phyloP scores from a whole-genome alignment of 2,113 vertebrate species.

The Channa argus region DNA sequence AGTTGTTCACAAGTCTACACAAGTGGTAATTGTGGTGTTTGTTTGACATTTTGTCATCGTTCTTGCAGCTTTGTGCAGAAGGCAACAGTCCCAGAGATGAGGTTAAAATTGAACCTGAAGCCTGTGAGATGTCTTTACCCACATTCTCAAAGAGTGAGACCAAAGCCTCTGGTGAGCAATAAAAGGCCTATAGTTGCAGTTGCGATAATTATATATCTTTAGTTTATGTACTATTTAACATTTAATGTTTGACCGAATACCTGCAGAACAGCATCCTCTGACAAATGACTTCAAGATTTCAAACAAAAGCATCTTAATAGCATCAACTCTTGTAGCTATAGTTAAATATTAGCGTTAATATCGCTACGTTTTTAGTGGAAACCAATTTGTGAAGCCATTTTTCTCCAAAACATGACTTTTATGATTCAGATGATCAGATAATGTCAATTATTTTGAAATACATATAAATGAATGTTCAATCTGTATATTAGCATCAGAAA shows the following conservation, averaged over 20 bases:
- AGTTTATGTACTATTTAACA: neutral
- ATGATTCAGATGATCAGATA: too few species aligned
- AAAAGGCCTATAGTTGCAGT: neutral
- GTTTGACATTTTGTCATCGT: neutral
- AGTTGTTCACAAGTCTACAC: too few species aligned
- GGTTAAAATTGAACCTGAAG: constrained; percentile 23
- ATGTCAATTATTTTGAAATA: too few species aligned
- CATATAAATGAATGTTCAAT: neutral
- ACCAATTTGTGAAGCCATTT: too few species aligned
- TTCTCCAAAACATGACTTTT: too few species aligned
- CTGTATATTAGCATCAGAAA: neutral
- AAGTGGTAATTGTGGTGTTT: too few species aligned
- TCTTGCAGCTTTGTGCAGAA: constrained; percentile 46
- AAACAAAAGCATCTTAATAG: too few species aligned
- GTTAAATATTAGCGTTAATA: too few species aligned
- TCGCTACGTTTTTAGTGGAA: too few species aligned
- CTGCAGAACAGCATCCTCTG: too few species aligned
- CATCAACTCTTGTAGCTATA: too few species aligned
- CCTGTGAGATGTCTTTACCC: neutral
- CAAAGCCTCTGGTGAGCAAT: constrained; percentile 34
- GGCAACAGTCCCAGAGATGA: neutral
- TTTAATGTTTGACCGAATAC: neutral
- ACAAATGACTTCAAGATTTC: too few species aligned
- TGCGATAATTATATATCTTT: neutral
- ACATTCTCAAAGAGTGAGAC: constrained; percentile 1